These are phyloP conservation scores for Spea bombifrons DNA, from an alignment of 2,113 vertebrate species.

Conservation along the genomic window DNA sequence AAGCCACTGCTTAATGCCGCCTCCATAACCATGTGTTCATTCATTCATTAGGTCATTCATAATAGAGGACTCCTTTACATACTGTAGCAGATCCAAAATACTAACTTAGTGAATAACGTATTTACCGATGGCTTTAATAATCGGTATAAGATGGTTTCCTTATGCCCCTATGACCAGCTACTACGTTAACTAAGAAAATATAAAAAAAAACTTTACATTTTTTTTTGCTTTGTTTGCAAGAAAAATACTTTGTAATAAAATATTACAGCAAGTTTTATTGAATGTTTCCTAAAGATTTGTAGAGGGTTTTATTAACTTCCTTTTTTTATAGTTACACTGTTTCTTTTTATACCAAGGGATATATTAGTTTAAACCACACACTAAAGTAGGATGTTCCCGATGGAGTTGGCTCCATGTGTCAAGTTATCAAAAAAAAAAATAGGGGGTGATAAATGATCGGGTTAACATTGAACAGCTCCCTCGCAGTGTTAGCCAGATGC, in stretches of 20 bases:
- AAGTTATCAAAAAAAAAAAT: conserved; percentile 52
- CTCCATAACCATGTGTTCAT: no score
- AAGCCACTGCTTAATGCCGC: no score
- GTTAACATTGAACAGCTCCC: conserved; percentile 61
- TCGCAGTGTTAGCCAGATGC: conserved; percentile 55
- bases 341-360: conserved; percentile 57
- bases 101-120: no score
- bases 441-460: conserved; percentile 56
- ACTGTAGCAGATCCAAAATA: no score
- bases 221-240: not conserved
- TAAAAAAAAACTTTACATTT: not conserved
- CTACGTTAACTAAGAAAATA: no score
- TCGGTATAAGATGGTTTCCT: no score
- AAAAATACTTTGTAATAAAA: conserved; percentile 25
- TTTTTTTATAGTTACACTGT: conserved; percentile 56
- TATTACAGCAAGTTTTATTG: conserved; percentile 55
- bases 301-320: conserved; percentile 58
- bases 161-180: no score
- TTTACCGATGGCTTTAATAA: no score
- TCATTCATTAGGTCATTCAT: no score
- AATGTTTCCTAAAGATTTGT: conserved; percentile 66
- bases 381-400: conserved; percentile 53
- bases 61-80: no score
- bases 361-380: conserved; percentile 53
- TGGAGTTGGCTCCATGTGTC: conserved; percentile 56